phyloP scores from a whole-genome alignment of 1,140 invertebrate species.

The Philotrypesis tridentata region DNA sequence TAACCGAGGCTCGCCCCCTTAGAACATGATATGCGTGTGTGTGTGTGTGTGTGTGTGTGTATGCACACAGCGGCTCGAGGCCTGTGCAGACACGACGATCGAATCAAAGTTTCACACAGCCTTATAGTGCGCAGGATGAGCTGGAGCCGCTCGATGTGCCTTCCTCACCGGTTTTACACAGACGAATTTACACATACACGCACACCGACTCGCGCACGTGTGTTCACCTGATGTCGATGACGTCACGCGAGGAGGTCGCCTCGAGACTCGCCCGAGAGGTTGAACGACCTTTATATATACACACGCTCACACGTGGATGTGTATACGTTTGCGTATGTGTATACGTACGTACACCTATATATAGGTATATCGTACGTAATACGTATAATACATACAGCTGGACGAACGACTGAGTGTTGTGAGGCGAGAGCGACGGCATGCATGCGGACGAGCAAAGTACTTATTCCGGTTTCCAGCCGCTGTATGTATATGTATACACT shows the following conservation, averaged over 20 bases:
- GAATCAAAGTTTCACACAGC: background rate
- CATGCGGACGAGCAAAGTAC: background rate
- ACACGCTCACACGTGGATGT: background rate
- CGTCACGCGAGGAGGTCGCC: slow-evolving; percentile 26
- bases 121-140: background rate
- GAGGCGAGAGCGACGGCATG: background rate
- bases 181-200: background rate
- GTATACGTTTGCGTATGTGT: background rate
- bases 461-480: slow-evolving; percentile 11
- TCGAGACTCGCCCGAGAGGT: too few species aligned
- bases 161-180: background rate
- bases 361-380: too few species aligned
- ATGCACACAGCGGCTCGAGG: too few species aligned
- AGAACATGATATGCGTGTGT: too few species aligned
- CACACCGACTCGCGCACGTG: background rate
- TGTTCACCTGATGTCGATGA: slow-evolving; percentile 43
- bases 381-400: background rate
- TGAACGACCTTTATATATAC: slow-evolving; percentile 38
- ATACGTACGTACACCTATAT: background rate
- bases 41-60: too few species aligned
- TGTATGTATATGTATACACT: background rate
- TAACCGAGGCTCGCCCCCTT: too few species aligned
- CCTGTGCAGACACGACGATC: background rate
- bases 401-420: background rate
- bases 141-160: background rate